Conservation (phyloP, 2,113 vertebrate genomes). For the Melanocharis versteri region DNA sequence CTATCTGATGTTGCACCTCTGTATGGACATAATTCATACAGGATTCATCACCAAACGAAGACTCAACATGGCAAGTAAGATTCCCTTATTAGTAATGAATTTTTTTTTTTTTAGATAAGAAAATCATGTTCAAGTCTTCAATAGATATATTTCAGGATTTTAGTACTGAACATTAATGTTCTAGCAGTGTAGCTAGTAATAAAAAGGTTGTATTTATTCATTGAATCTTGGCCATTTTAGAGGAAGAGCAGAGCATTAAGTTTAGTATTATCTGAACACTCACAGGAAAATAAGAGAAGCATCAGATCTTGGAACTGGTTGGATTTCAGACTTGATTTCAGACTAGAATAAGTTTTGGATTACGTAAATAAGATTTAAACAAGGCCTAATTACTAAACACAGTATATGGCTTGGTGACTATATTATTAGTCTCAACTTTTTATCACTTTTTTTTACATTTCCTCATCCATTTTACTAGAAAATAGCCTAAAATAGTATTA, state of each 20-base stretch:
- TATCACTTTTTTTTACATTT: not conserved
- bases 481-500: not conserved
- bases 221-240: not conserved
- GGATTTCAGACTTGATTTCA: not conserved
- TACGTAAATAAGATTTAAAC: not conserved
- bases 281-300: not conserved
- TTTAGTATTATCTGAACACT: not conserved
- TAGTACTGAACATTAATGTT: not conserved
- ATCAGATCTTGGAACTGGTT: not conserved
- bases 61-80: not conserved
- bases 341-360: not conserved
- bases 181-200: not conserved
- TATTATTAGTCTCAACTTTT: not conserved
- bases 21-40: not conserved
- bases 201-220: not conserved
- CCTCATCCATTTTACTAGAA: not conserved
- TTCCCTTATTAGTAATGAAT: not conserved
- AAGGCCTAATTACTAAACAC: not conserved
- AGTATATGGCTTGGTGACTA: not conserved
- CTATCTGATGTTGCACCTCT: not conserved
- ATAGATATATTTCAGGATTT: not conserved
- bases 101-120: not conserved
- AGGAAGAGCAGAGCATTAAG: not conserved
- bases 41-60: not conserved
- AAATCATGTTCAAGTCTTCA: not conserved